Evolutionary conservation across 2,797 vertebrate species (phyloP).

Genomic region (Molossus molossus): DNA sequence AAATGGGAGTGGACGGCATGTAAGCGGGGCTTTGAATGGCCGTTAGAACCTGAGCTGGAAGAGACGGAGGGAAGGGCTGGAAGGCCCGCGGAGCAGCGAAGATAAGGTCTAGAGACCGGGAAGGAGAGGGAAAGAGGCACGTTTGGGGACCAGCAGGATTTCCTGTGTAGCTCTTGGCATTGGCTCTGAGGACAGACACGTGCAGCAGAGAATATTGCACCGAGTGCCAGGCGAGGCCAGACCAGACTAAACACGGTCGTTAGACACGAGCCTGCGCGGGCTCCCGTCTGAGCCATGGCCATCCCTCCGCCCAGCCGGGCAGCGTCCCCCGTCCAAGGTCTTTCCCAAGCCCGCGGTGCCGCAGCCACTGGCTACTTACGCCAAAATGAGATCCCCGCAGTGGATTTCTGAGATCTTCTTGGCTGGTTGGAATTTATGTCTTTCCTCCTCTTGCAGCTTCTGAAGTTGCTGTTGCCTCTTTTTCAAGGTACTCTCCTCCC

Average conservation of each 20-base stretch:
- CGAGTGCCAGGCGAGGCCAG: neutral
- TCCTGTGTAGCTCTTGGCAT: neutral
- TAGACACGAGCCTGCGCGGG: neutral
- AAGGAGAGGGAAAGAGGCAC: neutral
- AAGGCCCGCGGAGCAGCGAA: neutral
- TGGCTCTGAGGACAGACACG: neutral
- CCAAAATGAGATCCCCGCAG: conserved; percentile 60
- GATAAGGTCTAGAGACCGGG: neutral
- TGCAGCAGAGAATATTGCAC: neutral
- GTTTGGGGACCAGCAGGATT: neutral
- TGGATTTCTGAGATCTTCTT: conserved; percentile 63
- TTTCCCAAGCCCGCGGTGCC: neutral
- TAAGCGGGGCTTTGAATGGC: neutral
- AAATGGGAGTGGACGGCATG: neutral
- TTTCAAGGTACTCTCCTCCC: conserved; percentile 87
- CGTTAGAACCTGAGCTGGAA: neutral
- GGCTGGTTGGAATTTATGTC: conserved; percentile 82
- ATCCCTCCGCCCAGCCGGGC: neutral
- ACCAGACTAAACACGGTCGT: neutral
- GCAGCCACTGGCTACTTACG: conserved; percentile 56
- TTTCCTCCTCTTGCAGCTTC: conserved; percentile 73
- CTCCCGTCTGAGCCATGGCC: neutral
- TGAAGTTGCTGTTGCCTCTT: conserved; percentile 73
- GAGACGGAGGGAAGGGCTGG: neutral
- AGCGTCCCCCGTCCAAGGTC: rapidly evolving